A percentile compares a stretch with the other conserved stretches of the same genome.
These are phyloP conservation scores for Machimus rusticus DNA, from an alignment of 2,888 invertebrate genomes.

Conservation along the genomic window DNA sequence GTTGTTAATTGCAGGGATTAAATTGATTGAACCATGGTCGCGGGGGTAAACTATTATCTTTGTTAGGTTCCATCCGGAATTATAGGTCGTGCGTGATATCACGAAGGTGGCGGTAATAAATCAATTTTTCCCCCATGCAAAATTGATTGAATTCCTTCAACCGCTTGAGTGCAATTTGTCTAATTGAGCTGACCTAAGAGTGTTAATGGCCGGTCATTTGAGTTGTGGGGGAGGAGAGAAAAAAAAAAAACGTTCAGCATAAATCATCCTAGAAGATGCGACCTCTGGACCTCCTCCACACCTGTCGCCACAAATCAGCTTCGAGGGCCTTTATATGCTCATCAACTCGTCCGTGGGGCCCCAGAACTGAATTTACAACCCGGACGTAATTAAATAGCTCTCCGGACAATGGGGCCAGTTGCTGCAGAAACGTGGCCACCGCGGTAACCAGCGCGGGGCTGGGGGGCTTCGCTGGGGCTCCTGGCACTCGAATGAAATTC, in stretches of 20 bases:
- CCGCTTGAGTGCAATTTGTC: neutral
- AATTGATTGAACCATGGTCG: neutral
- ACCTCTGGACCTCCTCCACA: neutral
- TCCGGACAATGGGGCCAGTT: neutral
- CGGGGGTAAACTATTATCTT: neutral
- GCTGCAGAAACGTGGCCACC: neutral
- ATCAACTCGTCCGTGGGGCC: neutral
- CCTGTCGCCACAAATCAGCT: conserved; percentile 30
- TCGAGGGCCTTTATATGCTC: conserved; percentile 17
- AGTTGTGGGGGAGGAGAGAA: neutral
- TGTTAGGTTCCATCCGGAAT: neutral
- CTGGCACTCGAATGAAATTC: neutral
- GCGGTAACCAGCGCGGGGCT: neutral
- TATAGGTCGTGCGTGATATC: neutral
- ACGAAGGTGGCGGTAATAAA: neutral
- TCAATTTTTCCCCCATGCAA: neutral
- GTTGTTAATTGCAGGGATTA: neutral
- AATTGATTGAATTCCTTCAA: neutral
- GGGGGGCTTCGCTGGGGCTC: neutral
- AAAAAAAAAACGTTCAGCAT: neutral
- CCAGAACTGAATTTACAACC: conserved; percentile 42
- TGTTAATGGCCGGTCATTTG: neutral
- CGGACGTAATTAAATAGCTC: conserved; percentile 43
- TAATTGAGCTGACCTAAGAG: neutral
- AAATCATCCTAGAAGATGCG: neutral